phyloP scores from a whole-genome alignment of 2,113 vertebrate species.

The Kryptolebias marmoratus region DNA sequence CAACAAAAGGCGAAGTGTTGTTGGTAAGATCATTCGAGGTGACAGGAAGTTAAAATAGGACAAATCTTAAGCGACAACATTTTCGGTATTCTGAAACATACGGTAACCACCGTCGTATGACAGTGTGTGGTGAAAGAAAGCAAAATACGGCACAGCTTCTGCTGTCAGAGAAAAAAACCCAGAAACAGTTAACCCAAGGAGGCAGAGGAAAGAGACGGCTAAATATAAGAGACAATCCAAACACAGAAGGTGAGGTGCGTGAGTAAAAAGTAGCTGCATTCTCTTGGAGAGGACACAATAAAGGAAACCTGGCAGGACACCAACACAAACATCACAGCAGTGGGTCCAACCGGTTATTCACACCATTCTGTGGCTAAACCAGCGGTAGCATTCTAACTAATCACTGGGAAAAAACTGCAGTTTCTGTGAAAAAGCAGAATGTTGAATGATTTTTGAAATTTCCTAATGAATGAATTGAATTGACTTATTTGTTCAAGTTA shows the following conservation, averaged over 20 bases:
- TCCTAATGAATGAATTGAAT: no score
- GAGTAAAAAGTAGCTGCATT: constrained; percentile 23
- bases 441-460: neutral
- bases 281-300: constrained; percentile 42
- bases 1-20: neutral
- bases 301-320: constrained; percentile 32
- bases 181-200: no score
- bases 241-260: neutral
- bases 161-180: neutral
- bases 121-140: neutral
- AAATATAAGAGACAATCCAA: constrained; percentile 6
- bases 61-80: neutral
- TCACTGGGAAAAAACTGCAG: neutral
- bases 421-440: neutral
- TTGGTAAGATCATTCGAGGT: neutral
- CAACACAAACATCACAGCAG: constrained; percentile 32
- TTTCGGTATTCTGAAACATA: neutral
- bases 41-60: neutral
- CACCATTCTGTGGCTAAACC: neutral
- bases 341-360: neutral
- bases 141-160: neutral
- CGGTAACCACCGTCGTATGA: neutral
- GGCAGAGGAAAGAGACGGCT: neutral
- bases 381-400: neutral
- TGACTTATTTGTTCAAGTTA: no score